Base-by-base conservation (phyloP, 1,140 invertebrate genomes). In the Neodiprion lecontei region DNA sequence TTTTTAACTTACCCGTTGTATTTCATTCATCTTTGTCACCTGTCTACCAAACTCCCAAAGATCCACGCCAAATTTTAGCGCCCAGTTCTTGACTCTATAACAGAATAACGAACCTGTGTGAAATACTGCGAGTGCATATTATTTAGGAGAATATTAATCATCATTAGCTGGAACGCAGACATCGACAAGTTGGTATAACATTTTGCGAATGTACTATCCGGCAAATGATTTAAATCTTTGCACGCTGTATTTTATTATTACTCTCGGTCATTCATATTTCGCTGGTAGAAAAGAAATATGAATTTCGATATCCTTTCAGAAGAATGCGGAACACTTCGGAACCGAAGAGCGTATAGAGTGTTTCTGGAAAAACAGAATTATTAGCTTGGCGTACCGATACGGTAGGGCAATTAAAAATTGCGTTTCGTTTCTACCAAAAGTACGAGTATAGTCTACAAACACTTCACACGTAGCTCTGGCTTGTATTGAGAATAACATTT, bases 31-130 rank as follows among this genome's bases (percentile, higher is more conserved):
- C 90, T 95, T 95, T 47, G 95, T 97, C 82, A 94, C 93, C 84
- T 95, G 93, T 83, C 92, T 91, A 65, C 95, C 95, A 81, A 95
- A 96, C 87, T 96, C 94, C 95, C 95, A 97, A 69, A 97, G 87
- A 86, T 96, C 95, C 69, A 95, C 94, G 76, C 95, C 96, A 84
- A 96, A 96, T 88, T 95, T 95, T 74, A 96, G 87, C 49, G 95
- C 95, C 95, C 95, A 97, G 86, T 96, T 96, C 87, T 95, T 94
- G 73, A 97, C 94, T 91, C 96, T 96, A 91, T 75, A 94, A 94
- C 82, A 87, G 82, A 80, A 85, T 81, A 81, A 77, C 80, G 77
- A 75, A 76, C 70, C 14, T 75, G 23, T 69, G 17, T 53, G 23
- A 69, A 14, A 61, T 21, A 67, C 72, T 48, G 0, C 14, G 9